Evolutionary conservation across 2,888 invertebrate genomes (phyloP).

Genomic region (Cyrtodaria siliqua): DNA sequence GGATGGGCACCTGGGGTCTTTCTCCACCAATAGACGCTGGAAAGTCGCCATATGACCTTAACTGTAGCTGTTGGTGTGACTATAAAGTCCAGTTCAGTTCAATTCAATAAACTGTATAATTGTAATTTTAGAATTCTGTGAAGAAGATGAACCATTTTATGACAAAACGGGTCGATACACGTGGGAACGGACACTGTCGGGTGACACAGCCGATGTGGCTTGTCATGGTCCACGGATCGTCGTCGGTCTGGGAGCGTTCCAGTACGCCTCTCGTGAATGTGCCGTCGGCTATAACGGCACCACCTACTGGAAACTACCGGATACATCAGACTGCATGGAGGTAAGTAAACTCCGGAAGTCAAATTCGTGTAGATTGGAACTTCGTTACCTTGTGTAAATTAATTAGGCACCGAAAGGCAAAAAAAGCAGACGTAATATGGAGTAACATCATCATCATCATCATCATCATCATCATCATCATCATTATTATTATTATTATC

Average conservation of each 20-base stretch:
- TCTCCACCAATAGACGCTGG: too few species aligned
- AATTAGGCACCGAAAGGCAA: too few species aligned
- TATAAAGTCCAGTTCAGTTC: too few species aligned
- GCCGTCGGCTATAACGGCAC: slow-evolving; percentile 41
- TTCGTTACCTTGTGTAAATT: too few species aligned
- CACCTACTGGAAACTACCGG: slow-evolving; percentile 63
- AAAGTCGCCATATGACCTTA: too few species aligned
- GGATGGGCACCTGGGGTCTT: too few species aligned
- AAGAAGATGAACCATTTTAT: slow-evolving; percentile 46
- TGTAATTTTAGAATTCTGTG: slow-evolving; percentile 59
- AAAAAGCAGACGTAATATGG: too few species aligned
- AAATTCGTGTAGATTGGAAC: too few species aligned
- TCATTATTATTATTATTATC: slow-evolving; percentile 15
- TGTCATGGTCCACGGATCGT: slow-evolving; percentile 62
- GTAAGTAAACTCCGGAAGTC: too few species aligned
- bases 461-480: slow-evolving; percentile 19
- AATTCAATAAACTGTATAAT: too few species aligned
- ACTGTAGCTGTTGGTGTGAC: too few species aligned
- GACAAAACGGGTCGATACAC: slow-evolving; percentile 68
- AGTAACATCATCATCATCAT: slow-evolving; percentile 5
- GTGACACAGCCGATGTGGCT: slow-evolving; percentile 41
- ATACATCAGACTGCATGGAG: slow-evolving; percentile 65
- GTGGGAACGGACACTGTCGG: slow-evolving; percentile 66
- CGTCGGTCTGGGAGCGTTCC: slow-evolving; percentile 12
- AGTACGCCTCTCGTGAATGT: slow-evolving; percentile 62